Evolutionary conservation across 1,140 invertebrate genomes (phyloP).

Genomic region (Solenopsis invicta): DNA sequence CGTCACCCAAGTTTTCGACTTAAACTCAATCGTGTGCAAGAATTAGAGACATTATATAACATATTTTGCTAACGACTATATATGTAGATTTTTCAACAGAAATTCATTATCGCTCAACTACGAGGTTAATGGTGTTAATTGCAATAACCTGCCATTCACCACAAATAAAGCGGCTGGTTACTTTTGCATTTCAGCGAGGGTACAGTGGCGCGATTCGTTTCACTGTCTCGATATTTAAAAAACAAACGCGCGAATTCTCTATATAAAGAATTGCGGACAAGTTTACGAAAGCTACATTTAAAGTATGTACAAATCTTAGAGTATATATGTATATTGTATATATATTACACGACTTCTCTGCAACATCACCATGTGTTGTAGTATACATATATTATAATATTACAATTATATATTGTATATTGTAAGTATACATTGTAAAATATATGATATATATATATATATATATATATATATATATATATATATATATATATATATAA

Average conservation of each 20-base stretch:
- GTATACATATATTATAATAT: constrained; percentile 54
- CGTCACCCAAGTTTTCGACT: constrained; percentile 7
- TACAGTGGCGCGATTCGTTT: not conserved
- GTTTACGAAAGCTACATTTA: constrained; percentile 64
- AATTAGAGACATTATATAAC: not conserved
- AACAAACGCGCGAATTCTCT: constrained; percentile 49
- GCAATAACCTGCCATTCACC: constrained; percentile 61
- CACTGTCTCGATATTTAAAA: constrained; percentile 36
- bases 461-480: no score
- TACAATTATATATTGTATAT: not conserved
- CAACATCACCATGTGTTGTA: constrained; percentile 39
- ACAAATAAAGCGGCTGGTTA: constrained; percentile 62
- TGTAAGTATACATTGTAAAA: no score
- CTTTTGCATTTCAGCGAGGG: constrained; percentile 34
- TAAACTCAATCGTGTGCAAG: constrained; percentile 8
- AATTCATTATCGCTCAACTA: not conserved
- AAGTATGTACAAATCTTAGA: constrained; percentile 73
- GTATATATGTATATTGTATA: constrained; percentile 57
- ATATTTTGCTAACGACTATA: constrained; percentile 17
- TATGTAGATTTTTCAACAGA: not conserved
- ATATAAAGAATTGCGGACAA: constrained; percentile 55
- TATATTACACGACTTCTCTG: constrained; percentile 39
- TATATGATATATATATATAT: no score
- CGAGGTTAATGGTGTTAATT: not conserved
- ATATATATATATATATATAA: no score